phyloP scores from a whole-genome alignment of 2,797 vertebrate species.

The Cyprinodon diabolis region DNA sequence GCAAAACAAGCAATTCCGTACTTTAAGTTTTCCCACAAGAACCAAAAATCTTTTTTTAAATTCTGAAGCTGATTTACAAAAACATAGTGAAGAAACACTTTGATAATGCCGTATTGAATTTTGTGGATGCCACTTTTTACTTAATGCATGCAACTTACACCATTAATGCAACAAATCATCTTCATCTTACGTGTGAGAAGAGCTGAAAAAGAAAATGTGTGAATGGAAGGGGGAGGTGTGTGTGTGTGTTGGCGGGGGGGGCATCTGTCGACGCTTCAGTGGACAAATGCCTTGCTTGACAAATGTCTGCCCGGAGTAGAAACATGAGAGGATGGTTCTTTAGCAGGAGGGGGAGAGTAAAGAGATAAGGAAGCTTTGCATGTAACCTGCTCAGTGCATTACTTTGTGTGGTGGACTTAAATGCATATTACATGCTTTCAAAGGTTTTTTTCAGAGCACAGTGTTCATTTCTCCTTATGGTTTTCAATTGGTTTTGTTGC shows the following conservation, averaged over 20 bases:
- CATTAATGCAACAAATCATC: not conserved
- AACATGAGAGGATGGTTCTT: conserved; percentile 66
- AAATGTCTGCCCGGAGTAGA: conserved; percentile 66
- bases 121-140: not conserved
- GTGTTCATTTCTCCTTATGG: not conserved
- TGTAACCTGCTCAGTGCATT: not conserved
- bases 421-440: not conserved
- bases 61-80: not conserved
- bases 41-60: not conserved
- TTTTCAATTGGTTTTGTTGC: not conserved
- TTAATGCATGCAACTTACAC: not conserved
- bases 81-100: not conserved
- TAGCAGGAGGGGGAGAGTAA: conserved; percentile 34
- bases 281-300: conserved; percentile 69
- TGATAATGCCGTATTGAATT: not conserved
- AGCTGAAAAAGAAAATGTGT: conserved; percentile 10
- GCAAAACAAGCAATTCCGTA: too few relatives aligned
- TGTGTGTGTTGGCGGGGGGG: not conserved
- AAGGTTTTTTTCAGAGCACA: not conserved
- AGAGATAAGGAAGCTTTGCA: conserved; percentile 19
- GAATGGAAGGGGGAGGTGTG: conserved; percentile 4
- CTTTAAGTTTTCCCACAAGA: not conserved
- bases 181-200: conserved; percentile 10
- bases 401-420: not conserved
- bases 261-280: conserved; percentile 52